Evolutionary conservation across 2,113 vertebrate species (phyloP).

Genomic region (Entomyzon cyanotis): DNA sequence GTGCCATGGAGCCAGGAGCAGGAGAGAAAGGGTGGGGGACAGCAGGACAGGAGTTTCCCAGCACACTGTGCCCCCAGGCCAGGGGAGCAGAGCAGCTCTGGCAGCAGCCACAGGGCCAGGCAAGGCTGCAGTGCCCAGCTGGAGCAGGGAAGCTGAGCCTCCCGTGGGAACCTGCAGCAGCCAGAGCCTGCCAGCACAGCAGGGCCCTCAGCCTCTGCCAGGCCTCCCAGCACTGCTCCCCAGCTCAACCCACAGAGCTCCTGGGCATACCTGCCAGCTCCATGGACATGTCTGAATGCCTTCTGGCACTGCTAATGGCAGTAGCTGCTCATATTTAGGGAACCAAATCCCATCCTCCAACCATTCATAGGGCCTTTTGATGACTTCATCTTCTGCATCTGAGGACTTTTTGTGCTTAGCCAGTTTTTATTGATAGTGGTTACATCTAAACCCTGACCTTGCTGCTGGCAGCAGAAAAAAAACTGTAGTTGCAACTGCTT

Average conservation of each 20-base stretch:
- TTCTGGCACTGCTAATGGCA: background rate
- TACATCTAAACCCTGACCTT: background rate
- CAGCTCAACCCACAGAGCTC: background rate
- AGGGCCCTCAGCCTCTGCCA: background rate
- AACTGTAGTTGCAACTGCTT: background rate
- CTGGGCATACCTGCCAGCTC: background rate
- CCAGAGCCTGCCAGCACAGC: background rate
- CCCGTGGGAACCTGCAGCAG: fast-evolving
- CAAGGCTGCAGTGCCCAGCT: background rate
- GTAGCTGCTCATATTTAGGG: background rate
- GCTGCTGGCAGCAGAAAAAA: background rate
- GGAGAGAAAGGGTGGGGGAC: background rate
- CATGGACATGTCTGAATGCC: fast-evolving
- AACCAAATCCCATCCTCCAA: background rate
- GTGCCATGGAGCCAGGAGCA: background rate
- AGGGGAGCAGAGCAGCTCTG: background rate
- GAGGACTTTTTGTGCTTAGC: background rate
- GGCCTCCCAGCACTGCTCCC: background rate
- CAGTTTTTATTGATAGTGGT: background rate
- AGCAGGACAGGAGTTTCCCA: background rate
- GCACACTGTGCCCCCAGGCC: background rate
- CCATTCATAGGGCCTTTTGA: background rate
- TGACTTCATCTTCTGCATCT: background rate
- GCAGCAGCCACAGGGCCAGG: fast-evolving
- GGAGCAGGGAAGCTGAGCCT: fast-evolving